Base-by-base conservation (phyloP, 2,888 invertebrate species). In the Epinotia ramella region DNA sequence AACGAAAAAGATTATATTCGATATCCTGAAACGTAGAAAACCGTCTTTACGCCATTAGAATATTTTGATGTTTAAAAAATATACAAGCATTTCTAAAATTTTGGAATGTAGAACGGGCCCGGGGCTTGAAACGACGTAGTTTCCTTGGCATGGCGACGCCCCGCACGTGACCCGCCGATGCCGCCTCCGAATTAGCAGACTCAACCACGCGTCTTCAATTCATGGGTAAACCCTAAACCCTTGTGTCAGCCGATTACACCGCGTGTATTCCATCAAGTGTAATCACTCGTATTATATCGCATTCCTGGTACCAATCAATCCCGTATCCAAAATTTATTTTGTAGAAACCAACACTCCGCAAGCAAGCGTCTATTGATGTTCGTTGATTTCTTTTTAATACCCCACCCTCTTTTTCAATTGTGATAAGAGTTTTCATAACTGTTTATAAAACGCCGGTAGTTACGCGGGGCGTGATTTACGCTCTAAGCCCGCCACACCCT, bases 141-240 rank as follows among this genome's bases (percentile, higher is more conserved):
- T 92, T 92, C 89, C 90, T 86, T 84, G 74, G 93, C 87, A 93
- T 93, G 87, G 87, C 86, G 87, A 94, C 93, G 86, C 92, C 92
- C 91, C 86, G 91, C 91, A 90, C 89, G 87, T 90, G 89, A 86
- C 82, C 81, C 83, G 78, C 76, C 80, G 81, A 79, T 78, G 84
- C 85, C 84, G 84, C 87, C 83, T 86, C 81, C 80, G 86, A 89
- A 89, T 91, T 89, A 88, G 88, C 85, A 84, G 85, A 84, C 86
- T 78, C 80, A 84, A 81, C 82, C 81, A 84, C 82, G 82, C 83
- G 80, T 83, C 82, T 83, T 83, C 81, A 84, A 87, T 86, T 86
- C 87, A 81, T 84, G 84, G 83, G 85, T 84, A 86, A 84, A 84
- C 66, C 66, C 53, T 49, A 66, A 66, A 53, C 86, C 83, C 87